Evolutionary conservation across 2,797 vertebrate genomes (phyloP), one percentile per base, ranked within the genome.

Genomic region (Brachyrhaphis roseni): DNA sequence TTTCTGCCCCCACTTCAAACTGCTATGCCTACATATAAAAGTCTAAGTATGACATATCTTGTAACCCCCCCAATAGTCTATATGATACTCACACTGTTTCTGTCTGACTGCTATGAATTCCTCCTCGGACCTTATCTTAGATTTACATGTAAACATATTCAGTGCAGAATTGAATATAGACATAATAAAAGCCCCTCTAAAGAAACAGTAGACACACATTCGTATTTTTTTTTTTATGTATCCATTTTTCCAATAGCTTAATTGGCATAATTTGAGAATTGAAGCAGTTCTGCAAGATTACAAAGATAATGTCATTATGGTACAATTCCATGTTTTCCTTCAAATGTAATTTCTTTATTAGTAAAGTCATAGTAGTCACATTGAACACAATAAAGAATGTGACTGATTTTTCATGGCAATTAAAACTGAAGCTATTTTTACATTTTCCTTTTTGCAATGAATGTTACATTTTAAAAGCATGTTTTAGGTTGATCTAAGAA

Each of bases 11-110:
- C 45, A 71, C 82, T 72, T 57, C 47, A 36, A 81, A 45, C 73
- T 74, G 53, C 81, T 73, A 64, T 84, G 45, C 72, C 74, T 66
- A 82, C 74, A 68, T 75, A 74, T 18, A 73, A 43, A 72, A 78
- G 79, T 74, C 57, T 81, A 72, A 72, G 72, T 76, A 84, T 46
- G 79, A 62, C 75, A 75, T 78, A 75, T 77, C 87, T 68, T 57
- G 82, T 80, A 72, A 82, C 77, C 82, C 8, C 49, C 23, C 26
- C 26, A 86, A 53, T 86, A 77, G 74, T 87, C 80, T 78, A 51
- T 36, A 72, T 88, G 84, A 90, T 82, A 78, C 85, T 78, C 85
- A 86, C 82, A 86, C 76, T 82, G 46, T 75, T 45, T 8, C 28
- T 47, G 11, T 10, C 71, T 78, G 72, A 78, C 41, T 72, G 45